Evolutionary conservation across 2,888 invertebrate genomes (phyloP).

Genomic region (Saturnia japonica): DNA sequence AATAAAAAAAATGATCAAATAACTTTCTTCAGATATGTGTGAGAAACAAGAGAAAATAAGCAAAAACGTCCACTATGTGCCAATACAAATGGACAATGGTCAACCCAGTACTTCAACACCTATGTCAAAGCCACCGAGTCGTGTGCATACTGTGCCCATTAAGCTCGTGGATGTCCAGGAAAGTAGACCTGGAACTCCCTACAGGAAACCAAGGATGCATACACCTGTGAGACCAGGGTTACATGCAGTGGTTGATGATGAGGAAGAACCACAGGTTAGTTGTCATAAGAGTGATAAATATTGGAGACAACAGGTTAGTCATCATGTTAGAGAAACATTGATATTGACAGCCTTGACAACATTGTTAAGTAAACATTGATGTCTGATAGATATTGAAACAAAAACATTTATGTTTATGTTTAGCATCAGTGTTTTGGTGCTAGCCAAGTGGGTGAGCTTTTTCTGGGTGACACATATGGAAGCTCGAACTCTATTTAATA

Average conservation of each 20-base stretch:
- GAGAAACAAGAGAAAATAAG: slow-evolving; percentile 44
- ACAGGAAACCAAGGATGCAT: slow-evolving; percentile 57
- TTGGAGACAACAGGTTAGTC: too few relatives aligned
- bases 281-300: not conserved
- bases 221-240: slow-evolving; percentile 57
- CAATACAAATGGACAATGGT: slow-evolving; percentile 64
- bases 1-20: not conserved
- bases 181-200: slow-evolving; percentile 53
- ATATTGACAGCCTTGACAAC: too few relatives aligned
- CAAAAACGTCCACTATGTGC: slow-evolving; percentile 67
- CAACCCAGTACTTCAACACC: slow-evolving; percentile 76
- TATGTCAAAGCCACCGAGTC: slow-evolving; percentile 40
- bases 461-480: too few relatives aligned
- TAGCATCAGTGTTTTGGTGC: too few relatives aligned
- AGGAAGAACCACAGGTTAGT: slow-evolving; percentile 60
- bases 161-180: slow-evolving; percentile 52
- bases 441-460: too few relatives aligned
- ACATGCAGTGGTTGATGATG: slow-evolving; percentile 60
- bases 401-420: too few relatives aligned
- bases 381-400: too few relatives aligned
- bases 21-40: slow-evolving; percentile 46
- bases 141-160: slow-evolving; percentile 53
- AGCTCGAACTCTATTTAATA: too few relatives aligned
- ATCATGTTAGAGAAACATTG: too few relatives aligned
- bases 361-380: too few relatives aligned